Evolutionary conservation across 1,140 invertebrate species (phyloP).

Genomic region (Sminthurinus signatus): DNA sequence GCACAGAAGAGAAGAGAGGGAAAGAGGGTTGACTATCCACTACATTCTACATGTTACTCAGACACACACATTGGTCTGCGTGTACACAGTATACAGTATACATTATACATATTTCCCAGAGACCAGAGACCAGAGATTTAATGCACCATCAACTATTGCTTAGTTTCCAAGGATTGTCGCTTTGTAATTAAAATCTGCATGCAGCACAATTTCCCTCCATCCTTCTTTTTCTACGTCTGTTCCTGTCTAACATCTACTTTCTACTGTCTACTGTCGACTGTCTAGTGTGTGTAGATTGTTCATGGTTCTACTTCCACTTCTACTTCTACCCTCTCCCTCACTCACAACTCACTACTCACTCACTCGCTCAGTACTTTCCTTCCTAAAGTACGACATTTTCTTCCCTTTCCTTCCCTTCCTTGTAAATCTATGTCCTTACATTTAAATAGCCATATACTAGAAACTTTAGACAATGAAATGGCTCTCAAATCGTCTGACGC

Average conservation of each 20-base stretch:
- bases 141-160: conserved; percentile 33
- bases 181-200: conserved; percentile 34
- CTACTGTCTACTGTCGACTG: background rate
- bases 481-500: no score
- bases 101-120: no score
- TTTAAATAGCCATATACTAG: no score
- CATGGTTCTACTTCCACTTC: background rate
- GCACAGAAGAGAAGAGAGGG: no score
- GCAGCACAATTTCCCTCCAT: background rate
- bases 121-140: conserved; percentile 33
- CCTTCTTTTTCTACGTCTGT: background rate
- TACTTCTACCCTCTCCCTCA: background rate
- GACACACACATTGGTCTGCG: no score
- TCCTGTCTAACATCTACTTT: conserved; percentile 1
- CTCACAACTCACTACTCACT: background rate
- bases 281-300: background rate
- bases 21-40: no score
- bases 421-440: no score
- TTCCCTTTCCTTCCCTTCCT: no score
- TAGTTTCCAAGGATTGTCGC: conserved; percentile 30
- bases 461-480: no score
- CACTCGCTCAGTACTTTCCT: background rate
- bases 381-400: no score
- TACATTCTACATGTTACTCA: no score
- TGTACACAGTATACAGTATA: no score